A percentile compares a stretch with the other conserved stretches of the same genome.
Conservation (phyloP, 2,797 vertebrate species). For the Setipinna tenuifilis region DNA sequence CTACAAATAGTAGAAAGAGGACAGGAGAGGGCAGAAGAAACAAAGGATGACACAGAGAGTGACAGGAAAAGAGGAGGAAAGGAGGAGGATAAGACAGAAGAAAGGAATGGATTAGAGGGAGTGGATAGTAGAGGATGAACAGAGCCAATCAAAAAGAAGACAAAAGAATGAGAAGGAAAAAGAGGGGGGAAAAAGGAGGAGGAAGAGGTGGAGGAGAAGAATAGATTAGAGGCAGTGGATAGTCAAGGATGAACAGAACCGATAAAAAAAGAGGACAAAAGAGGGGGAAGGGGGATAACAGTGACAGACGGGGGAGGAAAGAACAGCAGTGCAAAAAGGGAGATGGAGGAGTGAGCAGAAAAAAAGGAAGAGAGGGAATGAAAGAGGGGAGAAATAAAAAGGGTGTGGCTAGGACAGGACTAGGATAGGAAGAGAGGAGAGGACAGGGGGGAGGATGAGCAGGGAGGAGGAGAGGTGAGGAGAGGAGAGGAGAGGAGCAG, state of each 20-base stretch:
- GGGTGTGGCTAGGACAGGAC: neutral
- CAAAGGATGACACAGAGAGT: neutral
- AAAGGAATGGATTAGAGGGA: neutral
- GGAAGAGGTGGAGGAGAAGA: constrained; percentile 31
- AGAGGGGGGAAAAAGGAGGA: constrained; percentile 28
- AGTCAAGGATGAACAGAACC: too few relatives aligned
- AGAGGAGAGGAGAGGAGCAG: neutral
- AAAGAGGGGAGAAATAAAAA: neutral
- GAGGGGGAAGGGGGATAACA: constrained; percentile 28
- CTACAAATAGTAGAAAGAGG: too few relatives aligned
- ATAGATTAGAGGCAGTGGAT: constrained; percentile 5
- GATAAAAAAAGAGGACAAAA: constrained; percentile 19
- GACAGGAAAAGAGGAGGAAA: neutral
- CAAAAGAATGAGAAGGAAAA: neutral
- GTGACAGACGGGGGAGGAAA: neutral
- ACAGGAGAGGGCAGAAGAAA: neutral
- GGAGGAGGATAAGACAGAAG: neutral
- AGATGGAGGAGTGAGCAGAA: neutral
- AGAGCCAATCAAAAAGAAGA: neutral
- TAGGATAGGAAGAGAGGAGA: neutral
- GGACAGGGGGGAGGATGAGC: constrained; percentile 56
- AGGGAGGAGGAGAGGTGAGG: constrained; percentile 47
- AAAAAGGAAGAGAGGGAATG: neutral
- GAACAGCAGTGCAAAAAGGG: too few relatives aligned
- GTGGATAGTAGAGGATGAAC: neutral